phyloP scores from a whole-genome alignment of 1,140 invertebrate species.

The Probaryconus sp. region DNA sequence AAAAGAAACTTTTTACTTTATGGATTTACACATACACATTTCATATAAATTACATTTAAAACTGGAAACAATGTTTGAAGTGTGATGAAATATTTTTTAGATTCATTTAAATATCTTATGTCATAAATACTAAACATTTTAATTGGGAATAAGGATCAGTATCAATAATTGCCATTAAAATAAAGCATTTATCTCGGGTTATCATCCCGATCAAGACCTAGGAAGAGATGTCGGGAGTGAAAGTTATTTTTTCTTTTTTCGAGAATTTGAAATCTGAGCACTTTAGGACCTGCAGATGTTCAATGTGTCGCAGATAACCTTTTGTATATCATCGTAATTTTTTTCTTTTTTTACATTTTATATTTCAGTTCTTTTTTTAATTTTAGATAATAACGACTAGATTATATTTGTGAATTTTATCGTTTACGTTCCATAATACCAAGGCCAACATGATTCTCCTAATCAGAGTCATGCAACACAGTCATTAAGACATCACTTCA shows the following conservation, averaged over 20 bases:
- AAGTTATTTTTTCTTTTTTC: conserved; percentile 28
- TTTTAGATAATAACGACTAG: conserved; percentile 22
- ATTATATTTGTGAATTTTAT: conserved; percentile 47
- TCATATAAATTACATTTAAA: too few relatives aligned
- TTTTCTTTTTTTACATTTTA: too few relatives aligned
- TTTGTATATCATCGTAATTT: conserved; percentile 26
- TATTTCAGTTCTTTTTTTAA: too few relatives aligned
- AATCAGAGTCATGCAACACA: conserved; percentile 30
- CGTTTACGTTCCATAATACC: conserved; percentile 42
- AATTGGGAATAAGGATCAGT: conserved; percentile 22
- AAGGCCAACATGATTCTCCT: conserved; percentile 41
- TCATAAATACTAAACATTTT: too few relatives aligned
- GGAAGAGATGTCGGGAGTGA: conserved; percentile 31
- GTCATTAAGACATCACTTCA: conserved; percentile 36
- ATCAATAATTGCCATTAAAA: conserved; percentile 17
- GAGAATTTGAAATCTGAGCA: conserved; percentile 18
- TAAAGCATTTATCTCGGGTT: conserved; percentile 43
- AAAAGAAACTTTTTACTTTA: conserved; percentile 31
- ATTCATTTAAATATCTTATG: too few relatives aligned
- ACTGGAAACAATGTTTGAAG: too few relatives aligned
- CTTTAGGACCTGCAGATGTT: conserved; percentile 30
- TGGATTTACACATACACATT: too few relatives aligned
- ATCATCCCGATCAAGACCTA: conserved; percentile 25
- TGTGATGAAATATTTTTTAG: too few relatives aligned
- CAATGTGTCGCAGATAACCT: conserved; percentile 29